Percentiles rank a stretch among this genome's conserved stretches.
These are phyloP conservation scores for Aldabrachelys gigantea DNA, from an alignment of 2,113 vertebrate species.

Conservation along the genomic window DNA sequence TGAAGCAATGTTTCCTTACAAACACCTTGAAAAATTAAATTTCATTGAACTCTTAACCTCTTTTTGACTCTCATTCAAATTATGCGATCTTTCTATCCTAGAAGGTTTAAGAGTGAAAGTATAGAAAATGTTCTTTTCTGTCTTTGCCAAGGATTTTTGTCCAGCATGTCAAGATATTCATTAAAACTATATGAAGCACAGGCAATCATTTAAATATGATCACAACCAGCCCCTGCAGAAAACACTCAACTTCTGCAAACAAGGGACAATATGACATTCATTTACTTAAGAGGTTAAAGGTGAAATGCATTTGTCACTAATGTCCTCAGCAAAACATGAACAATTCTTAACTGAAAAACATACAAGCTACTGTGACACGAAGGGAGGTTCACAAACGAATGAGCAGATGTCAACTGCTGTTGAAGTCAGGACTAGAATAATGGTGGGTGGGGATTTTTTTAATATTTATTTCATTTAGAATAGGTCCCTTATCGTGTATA, in stretches of 20 bases:
- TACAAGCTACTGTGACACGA: background rate
- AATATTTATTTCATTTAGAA: constrained; percentile 36
- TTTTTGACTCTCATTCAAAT: background rate
- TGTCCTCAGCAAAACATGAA: background rate
- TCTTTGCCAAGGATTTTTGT: background rate
- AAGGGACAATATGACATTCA: constrained; percentile 11
- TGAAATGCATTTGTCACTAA: constrained; percentile 35
- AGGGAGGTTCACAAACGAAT: background rate
- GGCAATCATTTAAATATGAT: background rate
- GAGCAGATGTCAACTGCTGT: constrained; percentile 29
- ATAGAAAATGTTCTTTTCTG: background rate
- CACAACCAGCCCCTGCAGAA: background rate
- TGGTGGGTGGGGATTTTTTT: background rate
- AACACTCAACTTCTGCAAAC: background rate
- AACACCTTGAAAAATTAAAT: constrained; percentile 21
- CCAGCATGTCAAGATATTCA: background rate
- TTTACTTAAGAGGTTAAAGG: constrained; percentile 22
- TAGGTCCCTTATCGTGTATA: background rate
- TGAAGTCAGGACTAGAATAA: background rate
- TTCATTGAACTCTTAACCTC: background rate
- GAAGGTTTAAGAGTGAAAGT: background rate
- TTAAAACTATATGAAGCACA: background rate
- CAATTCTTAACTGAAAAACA: background rate
- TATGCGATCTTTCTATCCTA: background rate
- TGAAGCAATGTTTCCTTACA: background rate